These are phyloP conservation scores for Eulithis testata DNA, from an alignment of 2,888 invertebrate genomes.

Conservation along the genomic window DNA sequence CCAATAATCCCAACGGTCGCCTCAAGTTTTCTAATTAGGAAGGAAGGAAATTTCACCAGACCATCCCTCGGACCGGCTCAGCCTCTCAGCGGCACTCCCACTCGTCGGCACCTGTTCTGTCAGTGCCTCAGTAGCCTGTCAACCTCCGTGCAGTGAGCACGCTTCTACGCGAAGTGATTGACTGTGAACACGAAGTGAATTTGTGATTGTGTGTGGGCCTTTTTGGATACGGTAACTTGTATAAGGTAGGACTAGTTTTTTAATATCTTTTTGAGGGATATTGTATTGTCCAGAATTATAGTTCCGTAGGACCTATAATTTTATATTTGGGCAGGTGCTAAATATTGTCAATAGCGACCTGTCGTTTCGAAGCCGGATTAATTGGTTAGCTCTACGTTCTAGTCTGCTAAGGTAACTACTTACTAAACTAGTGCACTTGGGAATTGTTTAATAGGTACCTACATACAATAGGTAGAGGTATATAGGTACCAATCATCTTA, in stretches of 20 bases:
- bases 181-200: constrained; percentile 35
- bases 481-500: not conserved
- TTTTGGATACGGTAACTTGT: constrained; percentile 32
- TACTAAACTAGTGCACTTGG: not conserved
- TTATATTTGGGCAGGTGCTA: constrained; percentile 8
- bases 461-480: not conserved
- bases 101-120: constrained; percentile 54
- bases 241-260: constrained; percentile 19
- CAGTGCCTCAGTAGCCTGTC: constrained; percentile 63
- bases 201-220: constrained; percentile 32
- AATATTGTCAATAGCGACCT: constrained; percentile 3
- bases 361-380: constrained; percentile 1
- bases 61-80: constrained; percentile 47
- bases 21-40: constrained; percentile 38
- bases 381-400: not conserved
- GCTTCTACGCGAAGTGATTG: constrained; percentile 43
- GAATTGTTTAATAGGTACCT: not conserved
- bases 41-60: constrained; percentile 49
- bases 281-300: not conserved
- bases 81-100: constrained; percentile 53
- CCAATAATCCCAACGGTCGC: constrained; percentile 1
- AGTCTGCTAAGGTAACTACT: not conserved
- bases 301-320: not conserved
- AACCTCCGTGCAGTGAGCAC: constrained; percentile 65
- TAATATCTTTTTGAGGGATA: not conserved